Evolutionary conservation across 2,888 invertebrate species (phyloP).

Genomic region (Gastracanthus pulcherrimus): DNA sequence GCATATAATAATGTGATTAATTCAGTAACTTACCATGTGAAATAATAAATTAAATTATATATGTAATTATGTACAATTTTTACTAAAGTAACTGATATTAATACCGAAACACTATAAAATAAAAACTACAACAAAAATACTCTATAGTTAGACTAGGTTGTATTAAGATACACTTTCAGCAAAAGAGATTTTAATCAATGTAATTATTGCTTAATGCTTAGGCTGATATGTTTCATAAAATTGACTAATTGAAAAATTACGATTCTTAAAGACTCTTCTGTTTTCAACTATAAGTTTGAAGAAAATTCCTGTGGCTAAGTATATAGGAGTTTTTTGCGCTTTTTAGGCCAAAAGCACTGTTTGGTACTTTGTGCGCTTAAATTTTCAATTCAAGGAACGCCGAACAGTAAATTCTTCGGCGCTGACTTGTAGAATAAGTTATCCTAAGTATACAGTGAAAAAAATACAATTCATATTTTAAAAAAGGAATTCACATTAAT

Average conservation of each 20-base stretch:
- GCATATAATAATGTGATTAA: no score
- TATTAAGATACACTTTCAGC: no score
- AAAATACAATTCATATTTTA: not conserved
- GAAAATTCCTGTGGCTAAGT: not conserved
- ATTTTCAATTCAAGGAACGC: slow-evolving; percentile 13
- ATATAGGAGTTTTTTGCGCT: not conserved
- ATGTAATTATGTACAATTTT: no score
- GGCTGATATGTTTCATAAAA: slow-evolving; percentile 55
- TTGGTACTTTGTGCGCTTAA: slow-evolving; percentile 44
- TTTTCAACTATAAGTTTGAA: not conserved
- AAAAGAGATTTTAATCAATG: not conserved
- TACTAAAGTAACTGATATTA: no score
- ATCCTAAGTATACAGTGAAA: not conserved
- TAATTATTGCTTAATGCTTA: slow-evolving; percentile 43
- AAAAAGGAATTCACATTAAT: no score
- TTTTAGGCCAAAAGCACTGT: slow-evolving; percentile 50
- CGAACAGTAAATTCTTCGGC: slow-evolving; percentile 14
- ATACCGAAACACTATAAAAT: no score
- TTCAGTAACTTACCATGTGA: no score
- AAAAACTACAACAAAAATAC: no score
- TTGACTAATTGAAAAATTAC: slow-evolving; percentile 47
- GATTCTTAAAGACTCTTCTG: slow-evolving; percentile 13
- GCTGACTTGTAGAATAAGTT: slow-evolving; percentile 9
- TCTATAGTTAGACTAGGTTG: no score
- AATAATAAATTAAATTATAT: no score